phyloP scores from a whole-genome alignment of 2,888 invertebrate species.

The Biston betularia region DNA sequence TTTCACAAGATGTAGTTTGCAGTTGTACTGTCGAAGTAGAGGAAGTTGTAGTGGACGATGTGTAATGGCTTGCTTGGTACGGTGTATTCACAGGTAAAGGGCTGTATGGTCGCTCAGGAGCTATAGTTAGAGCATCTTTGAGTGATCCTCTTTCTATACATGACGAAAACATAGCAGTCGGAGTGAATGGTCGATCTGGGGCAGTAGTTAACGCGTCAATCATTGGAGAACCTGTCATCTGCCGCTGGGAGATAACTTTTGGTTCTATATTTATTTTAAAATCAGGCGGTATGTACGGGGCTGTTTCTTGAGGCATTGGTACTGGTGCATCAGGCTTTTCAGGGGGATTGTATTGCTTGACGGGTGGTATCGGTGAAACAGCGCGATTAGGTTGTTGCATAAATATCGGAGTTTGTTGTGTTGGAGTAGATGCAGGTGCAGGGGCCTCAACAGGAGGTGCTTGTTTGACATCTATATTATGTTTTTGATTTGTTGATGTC shows the following conservation, averaged over 20 bases:
- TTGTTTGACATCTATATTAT: constrained; percentile 13
- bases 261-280: constrained; percentile 86
- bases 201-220: constrained; percentile 89
- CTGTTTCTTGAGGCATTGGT: constrained; percentile 88
- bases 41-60: constrained; percentile 59
- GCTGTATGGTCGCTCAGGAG: constrained; percentile 87
- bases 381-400: constrained; percentile 65
- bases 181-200: constrained; percentile 88
- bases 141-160: constrained; percentile 82
- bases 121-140: constrained; percentile 87
- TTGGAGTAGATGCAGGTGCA: constrained; percentile 40
- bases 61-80: constrained; percentile 64
- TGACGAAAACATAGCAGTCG: constrained; percentile 73
- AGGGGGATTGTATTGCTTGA: constrained; percentile 78
- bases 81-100: constrained; percentile 82
- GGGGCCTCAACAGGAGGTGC: constrained; percentile 1
- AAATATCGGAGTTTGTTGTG: constrained; percentile 64
- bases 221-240: constrained; percentile 87
- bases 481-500: constrained; percentile 31
- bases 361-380: constrained; percentile 76
- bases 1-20: constrained; percentile 59
- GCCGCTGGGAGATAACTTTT: constrained; percentile 64
- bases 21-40: constrained; percentile 35
- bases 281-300: constrained; percentile 89
- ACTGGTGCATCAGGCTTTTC: constrained; percentile 82